Evolutionary conservation across 2,797 vertebrate genomes (phyloP).

Genomic region (Loris lydekkerianus): DNA sequence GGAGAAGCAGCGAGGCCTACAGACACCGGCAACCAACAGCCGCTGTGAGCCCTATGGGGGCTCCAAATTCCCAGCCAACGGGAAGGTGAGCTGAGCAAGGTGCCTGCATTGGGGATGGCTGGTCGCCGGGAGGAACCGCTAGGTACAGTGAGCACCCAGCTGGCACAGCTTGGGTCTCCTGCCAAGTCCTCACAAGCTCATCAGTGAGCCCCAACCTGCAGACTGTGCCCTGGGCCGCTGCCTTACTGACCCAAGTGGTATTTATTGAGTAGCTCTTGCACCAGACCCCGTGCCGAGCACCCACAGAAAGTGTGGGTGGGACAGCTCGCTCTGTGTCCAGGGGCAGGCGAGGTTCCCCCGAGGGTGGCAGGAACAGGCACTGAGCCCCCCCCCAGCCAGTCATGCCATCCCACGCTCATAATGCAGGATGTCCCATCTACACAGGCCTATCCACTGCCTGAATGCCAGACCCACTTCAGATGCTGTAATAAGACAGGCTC

Average conservation of each 20-base stretch:
- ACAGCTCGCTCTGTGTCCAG: accelerated
- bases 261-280: not conserved
- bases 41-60: too few relatives aligned
- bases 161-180: not conserved
- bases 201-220: not conserved
- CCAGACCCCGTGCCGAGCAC: accelerated
- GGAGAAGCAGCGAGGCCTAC: not conserved
- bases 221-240: not conserved
- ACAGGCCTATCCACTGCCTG: accelerated
- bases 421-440: accelerated
- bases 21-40: too few relatives aligned
- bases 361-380: not conserved
- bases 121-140: not conserved
- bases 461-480: accelerated
- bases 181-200: accelerated
- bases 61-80: too few relatives aligned
- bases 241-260: not conserved
- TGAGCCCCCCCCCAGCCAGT: too few relatives aligned
- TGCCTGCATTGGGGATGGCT: accelerated
- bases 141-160: accelerated
- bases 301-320: accelerated
- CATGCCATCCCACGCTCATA: not conserved
- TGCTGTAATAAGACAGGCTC: accelerated
- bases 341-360: accelerated
- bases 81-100: not conserved